Evolutionary conservation across 1,140 invertebrate genomes (phyloP), one percentile per base, ranked within the genome.

Genomic region (Sitobion miscanthi): DNA sequence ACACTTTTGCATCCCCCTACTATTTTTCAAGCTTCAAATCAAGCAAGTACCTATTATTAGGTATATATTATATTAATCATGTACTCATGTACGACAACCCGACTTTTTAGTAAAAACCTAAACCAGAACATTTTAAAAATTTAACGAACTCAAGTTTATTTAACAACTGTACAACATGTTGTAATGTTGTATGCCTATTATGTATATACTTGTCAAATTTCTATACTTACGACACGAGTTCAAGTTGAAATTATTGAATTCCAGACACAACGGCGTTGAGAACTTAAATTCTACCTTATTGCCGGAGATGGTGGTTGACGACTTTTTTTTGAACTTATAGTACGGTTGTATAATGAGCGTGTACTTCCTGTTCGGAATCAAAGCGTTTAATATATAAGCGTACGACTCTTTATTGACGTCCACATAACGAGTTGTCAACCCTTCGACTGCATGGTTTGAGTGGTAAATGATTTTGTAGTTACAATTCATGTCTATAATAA

Each of bases 401-500:
- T 35, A 49, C 30, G 77, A 52, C 11, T 38, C 45, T 11, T 17
- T 35, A 35, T 35, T 57, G 35, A 83, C 47, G 14, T 69, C 42
- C 42, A 69, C 54, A 5, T 42, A 23, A 9, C 5, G 20, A 30
- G 1, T 30, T 77, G 17, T n/a, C 30, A 90, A 42, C 21, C 23
- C 14, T 88, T 35, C 47, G 20, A 0, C 6, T 45, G 1, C 0
- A 42, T 0, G 0, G 23, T 54, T 38, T 30, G 20, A 8, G n/a
- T 83, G 49, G 9, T 49, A 49, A 17, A 45, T 42, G 49, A 93
- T 93, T 54, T 57, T 85, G 49, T 93, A 86, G 25, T 42, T 11
- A 45, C 91, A 93, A 62, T 93, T 93, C 49, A 52, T 86, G 52
- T 54, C 91, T 93, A 25, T 4, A 93, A 93, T 77, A 14, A 30